Percentiles rank a stretch among this genome's conserved stretches.
Conservation (phyloP, 2,113 vertebrate genomes). For the Antechinus flavipes region DNA sequence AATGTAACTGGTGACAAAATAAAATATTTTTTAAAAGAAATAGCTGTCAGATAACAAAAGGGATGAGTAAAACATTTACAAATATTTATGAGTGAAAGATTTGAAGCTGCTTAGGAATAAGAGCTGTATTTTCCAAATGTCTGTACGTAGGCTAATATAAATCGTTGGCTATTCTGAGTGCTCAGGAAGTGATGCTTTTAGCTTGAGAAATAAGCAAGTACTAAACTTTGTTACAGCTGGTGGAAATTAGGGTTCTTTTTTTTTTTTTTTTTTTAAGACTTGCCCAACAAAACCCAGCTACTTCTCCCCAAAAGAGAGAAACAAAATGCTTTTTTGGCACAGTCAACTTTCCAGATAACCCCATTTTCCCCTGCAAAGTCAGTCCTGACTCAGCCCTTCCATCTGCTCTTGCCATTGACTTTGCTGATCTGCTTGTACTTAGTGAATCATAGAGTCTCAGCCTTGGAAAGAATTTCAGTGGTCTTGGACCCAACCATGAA, state of each 20-base stretch:
- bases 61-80: neutral
- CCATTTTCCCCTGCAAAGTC: neutral
- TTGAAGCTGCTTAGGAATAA: neutral
- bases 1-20: neutral
- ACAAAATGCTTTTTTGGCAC: neutral
- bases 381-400: neutral
- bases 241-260: neutral
- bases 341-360: neutral
- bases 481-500: neutral
- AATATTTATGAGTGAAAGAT: neutral
- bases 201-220: neutral
- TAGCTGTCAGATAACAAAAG: neutral
- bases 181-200: neutral
- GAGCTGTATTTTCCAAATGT: neutral
- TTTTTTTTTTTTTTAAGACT: neutral
- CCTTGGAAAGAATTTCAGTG: neutral
- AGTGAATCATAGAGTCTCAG: neutral
- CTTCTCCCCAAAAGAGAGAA: neutral
- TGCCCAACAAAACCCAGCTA: neutral
- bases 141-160: neutral
- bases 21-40: neutral
- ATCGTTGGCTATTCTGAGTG: neutral
- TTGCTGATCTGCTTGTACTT: neutral
- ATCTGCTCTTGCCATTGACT: neutral
- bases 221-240: neutral